These are phyloP conservation scores for Xenops minutus DNA, from an alignment of 2,797 vertebrate species.

Conservation along the genomic window DNA sequence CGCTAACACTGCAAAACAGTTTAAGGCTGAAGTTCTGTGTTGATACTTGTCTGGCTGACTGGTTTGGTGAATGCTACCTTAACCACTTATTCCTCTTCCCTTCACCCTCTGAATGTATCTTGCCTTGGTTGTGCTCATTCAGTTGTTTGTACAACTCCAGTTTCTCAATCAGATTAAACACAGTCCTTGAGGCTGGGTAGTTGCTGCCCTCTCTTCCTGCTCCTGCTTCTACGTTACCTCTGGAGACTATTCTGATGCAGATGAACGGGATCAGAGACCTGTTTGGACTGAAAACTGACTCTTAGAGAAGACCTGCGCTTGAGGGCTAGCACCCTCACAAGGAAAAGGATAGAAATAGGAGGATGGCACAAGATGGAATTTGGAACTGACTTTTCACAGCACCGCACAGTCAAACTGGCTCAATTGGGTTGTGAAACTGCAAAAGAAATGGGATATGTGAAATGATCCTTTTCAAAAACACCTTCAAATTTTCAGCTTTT, in stretches of 20 bases:
- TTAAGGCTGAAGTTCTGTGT: not conserved
- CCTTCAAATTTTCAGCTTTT: not conserved
- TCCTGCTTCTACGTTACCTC: not conserved
- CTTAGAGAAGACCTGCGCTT: not conserved
- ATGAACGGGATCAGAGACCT: not conserved
- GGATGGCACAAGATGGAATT: not conserved
- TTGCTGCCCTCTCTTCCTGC: not conserved
- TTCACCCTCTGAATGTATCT: not conserved
- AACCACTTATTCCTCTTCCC: not conserved
- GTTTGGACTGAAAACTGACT: not conserved
- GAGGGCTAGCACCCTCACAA: rapidly evolving
- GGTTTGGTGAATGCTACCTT: not conserved
- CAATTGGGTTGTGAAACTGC: not conserved
- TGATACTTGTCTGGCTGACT: not conserved
- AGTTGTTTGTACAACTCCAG: not conserved
- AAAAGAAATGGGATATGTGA: not conserved
- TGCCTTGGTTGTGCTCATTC: not conserved
- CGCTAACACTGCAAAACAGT: not conserved
- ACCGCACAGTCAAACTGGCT: not conserved
- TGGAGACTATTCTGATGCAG: not conserved
- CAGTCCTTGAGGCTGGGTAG: not conserved
- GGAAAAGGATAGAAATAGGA: rapidly evolving
- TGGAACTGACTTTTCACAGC: not conserved
- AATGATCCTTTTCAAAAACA: not conserved
- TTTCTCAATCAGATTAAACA: not conserved